Evolutionary conservation across 2,797 vertebrate genomes (phyloP), one percentile per base, ranked within the genome.

Genomic region (Melanotaenia pygmaea): DNA sequence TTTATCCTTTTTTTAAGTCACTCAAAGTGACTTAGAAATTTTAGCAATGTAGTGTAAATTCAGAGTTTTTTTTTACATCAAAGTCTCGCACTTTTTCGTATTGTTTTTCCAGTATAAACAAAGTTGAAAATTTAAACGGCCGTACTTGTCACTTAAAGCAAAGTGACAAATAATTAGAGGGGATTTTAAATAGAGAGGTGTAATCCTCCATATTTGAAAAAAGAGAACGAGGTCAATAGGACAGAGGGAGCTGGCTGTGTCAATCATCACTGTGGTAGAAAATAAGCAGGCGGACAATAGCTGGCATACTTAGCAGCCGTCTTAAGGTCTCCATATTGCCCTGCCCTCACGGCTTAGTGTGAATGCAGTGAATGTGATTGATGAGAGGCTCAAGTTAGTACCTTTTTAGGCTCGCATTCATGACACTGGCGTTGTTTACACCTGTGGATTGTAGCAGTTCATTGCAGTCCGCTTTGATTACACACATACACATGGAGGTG

Each of bases 221-320:
- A 71, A 11, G 47, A 50, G 80, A 91, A 92, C 84, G 88, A 79
- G 91, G 93, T 93, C 93, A 93, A 85, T 85, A 81, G 92, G 91
- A 88, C 90, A 86, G 83, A 88, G 79, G 73, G 86, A 87, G 87
- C 91, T 90, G 90, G 92, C 88, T 82, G 88, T 92, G 91, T 94
- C 93, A 92, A 81, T 95, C 93, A 86, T 83, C 91, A 80, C 83
- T 57, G 67, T 88, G 73, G 87, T 85, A 88, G 88, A 91, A 90
- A 89, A 90, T 89, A 92, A 84, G 77, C 78, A 78, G 85, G 69
- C 89, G 76, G 85, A 92, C 93, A 92, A 91, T 91, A 73, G 90
- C 86, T 91, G 89, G 88, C 91, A 92, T 92, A 93, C 91, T 93
- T 92, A 88, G 81, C 81, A 82, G 84, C 72, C 62, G 77, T 89